Percentiles rank a stretch among this genome's conserved stretches.
Evolutionary conservation across 2,888 invertebrate species (phyloP).

Genomic region (Drosophila nigricruria): DNA sequence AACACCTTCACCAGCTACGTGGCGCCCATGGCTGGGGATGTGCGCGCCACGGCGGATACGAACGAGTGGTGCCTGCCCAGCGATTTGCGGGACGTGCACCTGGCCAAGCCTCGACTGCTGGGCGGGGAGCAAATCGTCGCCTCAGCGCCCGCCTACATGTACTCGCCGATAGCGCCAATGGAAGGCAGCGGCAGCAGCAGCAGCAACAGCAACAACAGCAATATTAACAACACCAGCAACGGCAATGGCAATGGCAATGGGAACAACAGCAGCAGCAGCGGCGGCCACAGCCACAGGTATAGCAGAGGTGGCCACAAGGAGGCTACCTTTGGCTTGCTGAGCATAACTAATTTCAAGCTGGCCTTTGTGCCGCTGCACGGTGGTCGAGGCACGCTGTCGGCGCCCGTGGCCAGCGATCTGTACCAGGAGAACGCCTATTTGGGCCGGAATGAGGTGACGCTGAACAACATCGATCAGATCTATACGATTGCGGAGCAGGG

Average conservation of each 20-base stretch:
- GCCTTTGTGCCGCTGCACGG: conserved; percentile 90
- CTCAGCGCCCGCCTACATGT: conserved; percentile 94
- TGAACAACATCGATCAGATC: conserved; percentile 85
- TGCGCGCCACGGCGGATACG: conserved; percentile 63
- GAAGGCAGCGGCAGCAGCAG: conserved; percentile 87
- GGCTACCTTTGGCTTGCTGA: conserved; percentile 93
- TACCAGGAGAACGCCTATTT: conserved; percentile 84
- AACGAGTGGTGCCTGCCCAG: conserved; percentile 82
- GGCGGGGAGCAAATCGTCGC: conserved; percentile 90
- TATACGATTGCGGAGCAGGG: conserved; percentile 83
- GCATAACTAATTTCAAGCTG: conserved; percentile 96
- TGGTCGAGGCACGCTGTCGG: conserved; percentile 27
- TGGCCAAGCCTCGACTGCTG: conserved; percentile 76
- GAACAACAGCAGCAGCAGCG: conserved; percentile 40
- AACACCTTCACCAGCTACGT: conserved; percentile 83
- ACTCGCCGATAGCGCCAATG: conserved; percentile 87
- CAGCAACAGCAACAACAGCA: conserved; percentile 86
- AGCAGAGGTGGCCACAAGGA: conserved; percentile 86
- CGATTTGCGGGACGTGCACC: conserved; percentile 78
- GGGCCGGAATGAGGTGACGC: conserved; percentile 84
- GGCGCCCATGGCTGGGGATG: conserved; percentile 76
- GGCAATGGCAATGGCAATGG: conserved; percentile 86
- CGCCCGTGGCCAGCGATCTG: conserved; percentile 58
- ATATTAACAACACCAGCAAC: conserved; percentile 87
- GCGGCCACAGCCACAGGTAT: conserved; percentile 17